phyloP scores from a whole-genome alignment of 2,888 invertebrate genomes.

The Andrena praecox region DNA sequence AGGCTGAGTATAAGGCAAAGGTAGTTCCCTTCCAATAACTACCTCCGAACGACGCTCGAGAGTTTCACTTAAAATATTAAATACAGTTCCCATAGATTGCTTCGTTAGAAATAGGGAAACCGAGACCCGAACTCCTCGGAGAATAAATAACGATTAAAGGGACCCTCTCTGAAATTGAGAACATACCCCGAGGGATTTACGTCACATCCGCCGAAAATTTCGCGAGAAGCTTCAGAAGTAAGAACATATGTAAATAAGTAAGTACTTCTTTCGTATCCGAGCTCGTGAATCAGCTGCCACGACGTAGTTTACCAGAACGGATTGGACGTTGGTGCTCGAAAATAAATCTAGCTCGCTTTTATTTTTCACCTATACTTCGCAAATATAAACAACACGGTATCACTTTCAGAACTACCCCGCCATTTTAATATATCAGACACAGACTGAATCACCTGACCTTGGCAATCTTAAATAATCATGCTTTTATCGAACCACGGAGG shows the following conservation, averaged over 20 bases:
- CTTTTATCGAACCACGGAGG: no score
- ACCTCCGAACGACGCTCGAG: neutral
- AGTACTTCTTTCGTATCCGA: neutral
- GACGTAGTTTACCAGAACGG: neutral
- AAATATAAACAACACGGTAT: neutral
- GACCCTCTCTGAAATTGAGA: neutral
- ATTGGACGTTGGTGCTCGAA: neutral
- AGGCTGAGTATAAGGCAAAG: neutral
- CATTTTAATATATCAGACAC: neutral
- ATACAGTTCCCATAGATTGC: neutral
- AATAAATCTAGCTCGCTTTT: neutral
- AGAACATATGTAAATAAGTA: slow-evolving; percentile 21
- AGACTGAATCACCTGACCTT: no score
- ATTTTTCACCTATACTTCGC: neutral
- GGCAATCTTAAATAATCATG: no score
- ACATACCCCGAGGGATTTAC: neutral
- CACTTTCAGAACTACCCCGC: no score
- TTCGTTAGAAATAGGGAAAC: neutral
- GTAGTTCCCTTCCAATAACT: neutral
- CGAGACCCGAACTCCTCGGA: neutral
- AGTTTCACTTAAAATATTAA: neutral
- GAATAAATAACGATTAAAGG: slow-evolving; percentile 19
- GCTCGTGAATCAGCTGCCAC: neutral
- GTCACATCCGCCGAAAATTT: neutral
- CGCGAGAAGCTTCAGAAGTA: neutral